phyloP scores from a whole-genome alignment of 1,140 invertebrate species.

The Drosophila sechellia region DNA sequence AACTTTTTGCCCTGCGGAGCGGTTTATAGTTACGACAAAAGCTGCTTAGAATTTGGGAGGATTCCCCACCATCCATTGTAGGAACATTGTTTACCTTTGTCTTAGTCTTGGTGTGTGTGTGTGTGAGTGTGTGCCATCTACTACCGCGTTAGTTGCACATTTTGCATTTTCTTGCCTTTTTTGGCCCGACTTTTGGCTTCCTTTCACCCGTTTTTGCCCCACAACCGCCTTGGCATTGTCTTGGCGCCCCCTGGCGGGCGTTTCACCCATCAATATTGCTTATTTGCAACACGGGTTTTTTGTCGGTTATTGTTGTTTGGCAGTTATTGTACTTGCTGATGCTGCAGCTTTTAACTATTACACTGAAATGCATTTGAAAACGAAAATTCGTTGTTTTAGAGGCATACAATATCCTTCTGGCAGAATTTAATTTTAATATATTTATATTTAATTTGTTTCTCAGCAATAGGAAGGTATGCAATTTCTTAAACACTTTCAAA shows the following conservation, averaged over 20 bases:
- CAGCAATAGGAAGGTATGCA: too few relatives aligned
- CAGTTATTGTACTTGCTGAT: conserved; percentile 56
- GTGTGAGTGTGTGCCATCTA: conserved; percentile 18
- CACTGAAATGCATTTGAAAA: background rate
- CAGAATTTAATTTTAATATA: too few relatives aligned
- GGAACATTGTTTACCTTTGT: conserved; percentile 47
- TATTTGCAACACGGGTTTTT: conserved; percentile 63
- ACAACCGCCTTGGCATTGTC: conserved; percentile 37
- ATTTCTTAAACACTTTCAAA: too few relatives aligned
- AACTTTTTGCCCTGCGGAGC: conserved; percentile 18
- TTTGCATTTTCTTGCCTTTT: conserved; percentile 58
- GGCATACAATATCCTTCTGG: too few relatives aligned
- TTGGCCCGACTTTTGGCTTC: conserved; percentile 50
- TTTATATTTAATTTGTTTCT: too few relatives aligned
- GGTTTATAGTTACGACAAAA: conserved; percentile 49
- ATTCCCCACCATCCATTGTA: background rate
- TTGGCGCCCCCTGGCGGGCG: conserved; percentile 52
- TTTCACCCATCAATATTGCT: conserved; percentile 78
- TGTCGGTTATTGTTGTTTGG: conserved; percentile 43
- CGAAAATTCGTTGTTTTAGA: background rate
- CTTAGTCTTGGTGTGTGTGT: conserved; percentile 15
- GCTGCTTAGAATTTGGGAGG: conserved; percentile 24
- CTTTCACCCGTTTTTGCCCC: conserved; percentile 4
- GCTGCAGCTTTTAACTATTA: conserved; percentile 1
- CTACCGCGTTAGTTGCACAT: conserved; percentile 63